Percentiles rank a stretch among this genome's conserved stretches.
phyloP scores from a whole-genome alignment of 2,888 invertebrate species.

The Eulithis testata region DNA sequence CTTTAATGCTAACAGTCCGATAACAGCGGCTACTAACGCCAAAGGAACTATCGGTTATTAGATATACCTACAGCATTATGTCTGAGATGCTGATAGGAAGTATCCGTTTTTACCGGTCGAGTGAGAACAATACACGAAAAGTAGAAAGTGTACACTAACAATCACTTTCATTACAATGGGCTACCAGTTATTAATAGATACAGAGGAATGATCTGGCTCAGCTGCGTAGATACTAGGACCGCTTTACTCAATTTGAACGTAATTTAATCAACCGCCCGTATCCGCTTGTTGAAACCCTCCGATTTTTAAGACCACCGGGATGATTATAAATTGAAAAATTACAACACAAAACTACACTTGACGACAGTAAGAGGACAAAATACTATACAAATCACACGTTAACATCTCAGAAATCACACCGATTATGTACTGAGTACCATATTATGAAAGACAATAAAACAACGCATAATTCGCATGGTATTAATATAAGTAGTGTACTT shows the following conservation, averaged over 20 bases:
- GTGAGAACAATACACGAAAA: slow-evolving; percentile 37
- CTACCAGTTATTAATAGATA: slow-evolving; percentile 33
- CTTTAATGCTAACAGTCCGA: slow-evolving; percentile 55
- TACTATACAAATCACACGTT: slow-evolving; percentile 6
- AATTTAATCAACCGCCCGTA: slow-evolving; percentile 77
- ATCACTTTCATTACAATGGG: slow-evolving; percentile 38
- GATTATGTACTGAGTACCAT: not conserved
- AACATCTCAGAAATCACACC: not conserved
- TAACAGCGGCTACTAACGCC: slow-evolving; percentile 50
- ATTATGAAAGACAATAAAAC: not conserved
- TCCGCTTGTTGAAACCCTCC: slow-evolving; percentile 60
- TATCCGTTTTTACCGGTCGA: slow-evolving; percentile 26
- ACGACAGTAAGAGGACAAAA: slow-evolving; percentile 12
- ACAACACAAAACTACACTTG: slow-evolving; percentile 9
- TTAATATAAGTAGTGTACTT: too few species aligned
- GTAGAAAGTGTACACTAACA: slow-evolving; percentile 35
- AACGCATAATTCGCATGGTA: not conserved
- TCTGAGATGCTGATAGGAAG: slow-evolving; percentile 39
- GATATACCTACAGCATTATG: slow-evolving; percentile 34
- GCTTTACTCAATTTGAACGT: slow-evolving; percentile 55
- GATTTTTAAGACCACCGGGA: slow-evolving; percentile 52
- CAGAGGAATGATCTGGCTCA: slow-evolving; percentile 34
- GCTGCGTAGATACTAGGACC: slow-evolving; percentile 31
- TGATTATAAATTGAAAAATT: slow-evolving; percentile 32
- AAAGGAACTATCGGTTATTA: slow-evolving; percentile 40